Base-by-base conservation (phyloP, 2,888 invertebrate species). In the Allacma fusca region DNA sequence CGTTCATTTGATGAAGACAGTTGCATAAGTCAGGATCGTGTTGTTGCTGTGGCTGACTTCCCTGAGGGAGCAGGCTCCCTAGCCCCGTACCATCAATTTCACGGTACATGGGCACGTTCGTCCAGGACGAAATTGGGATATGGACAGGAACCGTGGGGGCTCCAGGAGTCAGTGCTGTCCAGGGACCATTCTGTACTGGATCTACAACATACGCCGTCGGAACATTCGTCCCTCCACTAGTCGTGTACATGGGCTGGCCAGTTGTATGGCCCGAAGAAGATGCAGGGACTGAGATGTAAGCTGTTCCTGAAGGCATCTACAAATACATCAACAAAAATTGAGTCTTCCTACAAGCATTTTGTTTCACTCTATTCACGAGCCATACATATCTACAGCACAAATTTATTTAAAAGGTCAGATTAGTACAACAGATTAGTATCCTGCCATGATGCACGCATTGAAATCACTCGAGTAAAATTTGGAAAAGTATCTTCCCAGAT, bases 101-200 rank as follows among this genome's bases (percentile, higher is more conserved):
- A 28, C 73, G 29, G n/a, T 74, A 74, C 73, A 74, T 74, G 1
- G 73, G 73, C 12, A 74, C 73, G 29, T 64, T 74, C 21, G 64
- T 74, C 73, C 73, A 74, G 9, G 64, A 29, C 16, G 71, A 71
- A 23, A 59, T 28, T 13, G 64, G 59, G 24, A 74, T 74, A 5
- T 43, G 50, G 13, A 57, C n/a, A 29, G 73, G 73, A 13, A 74
- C 43, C 29, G 34, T 9, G 1, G 73, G 59, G 43, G 29, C 59
- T 12, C 50, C 72, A 64, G 64, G 59, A 9, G 73, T 74, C 44
- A 59, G 64, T 19, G 29, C 43, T 12, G 73, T 74, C 73, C 73
- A 74, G 16, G 62, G 62, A 19, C 40, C 23, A 65, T 29, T 74
- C 13, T 72, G 72, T 29, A 16, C 62, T 21, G 44, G 72, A 59